These are phyloP conservation scores for Drosophila tani DNA, from an alignment of 1,140 invertebrate species.

Conservation along the genomic window DNA sequence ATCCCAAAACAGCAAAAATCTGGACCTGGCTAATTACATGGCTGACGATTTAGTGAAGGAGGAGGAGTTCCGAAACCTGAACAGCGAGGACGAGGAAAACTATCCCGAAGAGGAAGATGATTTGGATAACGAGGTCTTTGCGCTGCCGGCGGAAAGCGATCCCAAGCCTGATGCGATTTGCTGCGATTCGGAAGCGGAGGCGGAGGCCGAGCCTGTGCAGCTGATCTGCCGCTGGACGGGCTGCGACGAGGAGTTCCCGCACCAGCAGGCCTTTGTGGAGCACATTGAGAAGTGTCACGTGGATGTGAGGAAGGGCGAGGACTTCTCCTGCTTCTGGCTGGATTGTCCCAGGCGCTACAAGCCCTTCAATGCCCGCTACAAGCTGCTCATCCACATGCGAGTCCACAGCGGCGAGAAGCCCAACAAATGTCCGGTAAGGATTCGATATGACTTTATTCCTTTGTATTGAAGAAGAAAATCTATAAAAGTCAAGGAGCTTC, in stretches of 20 bases:
- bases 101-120: constrained; percentile 52
- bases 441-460: background rate
- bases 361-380: constrained; percentile 98
- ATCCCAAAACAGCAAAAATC: background rate
- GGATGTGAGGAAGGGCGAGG: constrained; percentile 93
- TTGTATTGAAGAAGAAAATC: background rate
- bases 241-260: constrained; percentile 91
- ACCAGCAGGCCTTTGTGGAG: constrained; percentile 92
- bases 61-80: constrained; percentile 10
- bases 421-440: constrained; percentile 97
- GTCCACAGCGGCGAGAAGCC: constrained; percentile 98
- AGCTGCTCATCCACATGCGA: constrained; percentile 97
- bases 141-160: constrained; percentile 17
- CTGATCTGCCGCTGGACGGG: constrained; percentile 92
- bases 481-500: no score
- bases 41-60: constrained; percentile 25
- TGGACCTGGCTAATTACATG: constrained; percentile 10
- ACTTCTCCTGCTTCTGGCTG: constrained; percentile 97
- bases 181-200: constrained; percentile 38
- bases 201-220: constrained; percentile 60
- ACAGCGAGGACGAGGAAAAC: constrained; percentile 47
- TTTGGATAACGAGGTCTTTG: constrained; percentile 60
- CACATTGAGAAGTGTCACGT: constrained; percentile 97
- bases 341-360: constrained; percentile 93
- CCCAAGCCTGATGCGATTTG: constrained; percentile 13